Percentiles rank a stretch among this genome's conserved stretches.
phyloP scores from a whole-genome alignment of 2,797 vertebrate species.

The Gobionotothen gibberifrons region DNA sequence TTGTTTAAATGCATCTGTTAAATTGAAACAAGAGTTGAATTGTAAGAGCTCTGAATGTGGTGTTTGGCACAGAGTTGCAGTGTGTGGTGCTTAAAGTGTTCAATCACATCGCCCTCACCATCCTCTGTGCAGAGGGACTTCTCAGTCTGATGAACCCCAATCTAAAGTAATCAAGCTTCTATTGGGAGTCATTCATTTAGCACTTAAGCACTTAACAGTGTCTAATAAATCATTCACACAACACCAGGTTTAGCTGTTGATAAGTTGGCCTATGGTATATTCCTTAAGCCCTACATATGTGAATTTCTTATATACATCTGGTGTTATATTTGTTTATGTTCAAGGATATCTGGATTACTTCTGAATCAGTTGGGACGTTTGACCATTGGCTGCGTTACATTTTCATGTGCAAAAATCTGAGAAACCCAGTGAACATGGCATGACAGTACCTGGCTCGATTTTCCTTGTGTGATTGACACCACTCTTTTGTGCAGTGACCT shows the following conservation, averaged over 20 bases:
- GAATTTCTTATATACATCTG: not conserved
- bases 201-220: conserved; percentile 25
- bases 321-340: not conserved
- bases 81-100: conserved; percentile 11
- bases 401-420: not conserved
- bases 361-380: not conserved
- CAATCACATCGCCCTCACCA: not conserved
- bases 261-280: not conserved
- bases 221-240: conserved; percentile 31
- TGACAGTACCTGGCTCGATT: not conserved
- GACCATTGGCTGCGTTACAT: not conserved
- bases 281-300: not conserved
- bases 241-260: conserved; percentile 18
- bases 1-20: conserved; percentile 36
- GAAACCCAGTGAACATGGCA: not conserved
- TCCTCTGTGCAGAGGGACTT: conserved; percentile 1
- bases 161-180: conserved; percentile 30
- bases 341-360: not conserved
- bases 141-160: conserved; percentile 19
- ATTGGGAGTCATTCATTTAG: conserved; percentile 37
- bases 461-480: not conserved
- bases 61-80: not conserved
- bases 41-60: not conserved
- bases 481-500: conserved; percentile 14
- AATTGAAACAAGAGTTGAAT: conserved; percentile 7